Evolutionary conservation across 2,797 vertebrate species (phyloP).

Genomic region (Diplodus sargus): DNA sequence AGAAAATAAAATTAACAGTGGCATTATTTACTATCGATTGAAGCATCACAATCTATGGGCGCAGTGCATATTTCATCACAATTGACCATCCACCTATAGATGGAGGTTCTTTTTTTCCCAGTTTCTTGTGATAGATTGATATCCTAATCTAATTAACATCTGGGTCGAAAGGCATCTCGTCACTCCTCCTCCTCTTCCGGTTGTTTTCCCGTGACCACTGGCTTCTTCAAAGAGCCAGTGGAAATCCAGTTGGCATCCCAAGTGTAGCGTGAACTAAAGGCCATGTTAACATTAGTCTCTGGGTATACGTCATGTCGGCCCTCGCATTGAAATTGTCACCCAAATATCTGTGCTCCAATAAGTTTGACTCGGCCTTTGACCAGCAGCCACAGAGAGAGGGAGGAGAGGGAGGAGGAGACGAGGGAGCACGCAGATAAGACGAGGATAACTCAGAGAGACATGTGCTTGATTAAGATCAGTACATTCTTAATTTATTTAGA

Average conservation of each 20-base stretch:
- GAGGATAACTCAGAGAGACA: slow-evolving; percentile 17
- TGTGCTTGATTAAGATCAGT: slow-evolving; percentile 13
- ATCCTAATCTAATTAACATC: slow-evolving; percentile 79
- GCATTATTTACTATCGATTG: slow-evolving; percentile 56
- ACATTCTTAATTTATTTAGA: slow-evolving; percentile 22
- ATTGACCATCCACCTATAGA: slow-evolving; percentile 54
- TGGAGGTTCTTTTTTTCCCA: slow-evolving; percentile 29
- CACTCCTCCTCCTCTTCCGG: slow-evolving; percentile 66
- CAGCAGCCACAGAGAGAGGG: slow-evolving; percentile 38
- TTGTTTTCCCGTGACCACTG: slow-evolving; percentile 72
- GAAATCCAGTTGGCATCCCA: slow-evolving; percentile 78
- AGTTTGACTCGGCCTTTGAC: slow-evolving; percentile 71
- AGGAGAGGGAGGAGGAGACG: not conserved
- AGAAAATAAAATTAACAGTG: slow-evolving; percentile 39
- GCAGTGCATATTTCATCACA: slow-evolving; percentile 37
- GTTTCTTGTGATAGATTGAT: slow-evolving; percentile 70
- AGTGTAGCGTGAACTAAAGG: slow-evolving; percentile 84
- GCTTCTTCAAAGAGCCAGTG: slow-evolving; percentile 72
- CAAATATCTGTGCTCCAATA: slow-evolving; percentile 83
- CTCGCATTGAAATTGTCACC: slow-evolving; percentile 75
- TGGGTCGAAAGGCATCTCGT: slow-evolving; percentile 78
- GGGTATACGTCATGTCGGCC: slow-evolving; percentile 64
- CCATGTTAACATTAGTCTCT: slow-evolving; percentile 74
- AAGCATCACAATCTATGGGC: slow-evolving; percentile 31
- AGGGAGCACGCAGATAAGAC: slow-evolving; percentile 24